Conservation (phyloP, 2,113 vertebrate species). For the Mesitornis unicolor region DNA sequence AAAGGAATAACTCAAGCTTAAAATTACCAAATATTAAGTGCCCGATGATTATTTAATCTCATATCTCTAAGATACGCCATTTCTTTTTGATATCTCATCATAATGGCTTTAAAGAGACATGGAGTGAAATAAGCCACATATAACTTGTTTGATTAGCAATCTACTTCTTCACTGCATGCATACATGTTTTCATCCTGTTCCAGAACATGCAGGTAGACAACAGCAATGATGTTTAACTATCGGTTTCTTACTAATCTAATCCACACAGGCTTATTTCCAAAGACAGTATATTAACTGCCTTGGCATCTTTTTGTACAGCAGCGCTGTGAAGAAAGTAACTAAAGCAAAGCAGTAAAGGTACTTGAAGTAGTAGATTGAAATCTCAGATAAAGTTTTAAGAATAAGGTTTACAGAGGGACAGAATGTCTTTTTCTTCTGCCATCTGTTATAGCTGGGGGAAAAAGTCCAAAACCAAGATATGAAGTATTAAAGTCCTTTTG, state of each 20-base stretch:
- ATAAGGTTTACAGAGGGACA: neutral
- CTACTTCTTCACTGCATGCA: neutral
- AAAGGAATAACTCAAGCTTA: neutral
- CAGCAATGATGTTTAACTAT: neutral
- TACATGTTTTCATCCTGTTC: neutral
- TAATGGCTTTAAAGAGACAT: neutral
- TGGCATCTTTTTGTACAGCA: neutral
- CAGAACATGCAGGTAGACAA: neutral
- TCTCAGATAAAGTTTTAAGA: neutral
- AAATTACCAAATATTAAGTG: neutral
- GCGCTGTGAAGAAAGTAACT: neutral
- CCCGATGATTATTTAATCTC: neutral
- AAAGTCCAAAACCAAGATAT: neutral
- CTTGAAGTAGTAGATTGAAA: neutral
- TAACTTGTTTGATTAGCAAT: neutral
- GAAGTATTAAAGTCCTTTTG: neutral
- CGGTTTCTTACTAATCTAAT: neutral
- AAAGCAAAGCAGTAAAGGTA: neutral
- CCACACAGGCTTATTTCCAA: neutral
- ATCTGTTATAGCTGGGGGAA: neutral
- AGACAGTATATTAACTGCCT: neutral
- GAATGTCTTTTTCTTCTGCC: neutral
- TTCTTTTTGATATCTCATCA: neutral
- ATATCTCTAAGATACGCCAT: neutral
- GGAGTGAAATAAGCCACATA: neutral